These are phyloP conservation scores for Melanotaenia nigrans DNA, from an alignment of 2,797 vertebrate genomes.

Conservation along the genomic window DNA sequence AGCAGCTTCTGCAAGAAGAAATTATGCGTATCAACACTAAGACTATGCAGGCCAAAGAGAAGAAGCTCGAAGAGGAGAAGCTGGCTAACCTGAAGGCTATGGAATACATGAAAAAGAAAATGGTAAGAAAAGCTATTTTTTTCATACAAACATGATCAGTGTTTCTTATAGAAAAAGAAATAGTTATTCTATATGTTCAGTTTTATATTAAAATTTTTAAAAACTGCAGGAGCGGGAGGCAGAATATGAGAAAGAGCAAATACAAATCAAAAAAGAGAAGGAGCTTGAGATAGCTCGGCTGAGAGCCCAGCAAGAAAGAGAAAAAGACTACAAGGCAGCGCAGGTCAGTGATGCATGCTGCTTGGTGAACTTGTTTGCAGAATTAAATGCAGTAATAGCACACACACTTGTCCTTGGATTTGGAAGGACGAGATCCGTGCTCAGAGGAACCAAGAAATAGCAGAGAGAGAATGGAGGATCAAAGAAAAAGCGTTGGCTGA, in stretches of 20 bases:
- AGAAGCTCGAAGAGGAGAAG: constrained; percentile 83
- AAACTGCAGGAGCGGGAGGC: constrained; percentile 84
- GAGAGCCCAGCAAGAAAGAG: constrained; percentile 86
- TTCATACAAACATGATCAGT: not conserved
- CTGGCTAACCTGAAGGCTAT: constrained; percentile 80
- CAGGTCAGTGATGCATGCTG: constrained; percentile 76
- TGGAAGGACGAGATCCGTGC: constrained; percentile 89
- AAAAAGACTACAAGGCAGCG: constrained; percentile 87
- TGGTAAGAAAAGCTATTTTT: constrained; percentile 74
- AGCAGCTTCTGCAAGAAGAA: constrained; percentile 82
- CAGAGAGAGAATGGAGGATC: constrained; percentile 88
- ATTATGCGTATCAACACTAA: constrained; percentile 84
- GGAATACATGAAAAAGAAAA: constrained; percentile 86
- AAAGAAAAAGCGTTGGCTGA: constrained; percentile 81
- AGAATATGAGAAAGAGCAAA: constrained; percentile 86
- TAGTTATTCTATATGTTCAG: not conserved
- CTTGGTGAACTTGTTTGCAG: not conserved
- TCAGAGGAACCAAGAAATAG: constrained; percentile 87
- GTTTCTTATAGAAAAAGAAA: not conserved
- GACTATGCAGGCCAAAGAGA: constrained; percentile 78
- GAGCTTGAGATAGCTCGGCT: constrained; percentile 87
- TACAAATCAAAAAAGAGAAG: constrained; percentile 85
- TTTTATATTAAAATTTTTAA: not conserved
- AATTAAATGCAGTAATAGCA: not conserved
- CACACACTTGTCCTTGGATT: not conserved